These are phyloP conservation scores for Zelleria hepariella DNA, from an alignment of 2,888 invertebrate genomes.

Conservation along the genomic window DNA sequence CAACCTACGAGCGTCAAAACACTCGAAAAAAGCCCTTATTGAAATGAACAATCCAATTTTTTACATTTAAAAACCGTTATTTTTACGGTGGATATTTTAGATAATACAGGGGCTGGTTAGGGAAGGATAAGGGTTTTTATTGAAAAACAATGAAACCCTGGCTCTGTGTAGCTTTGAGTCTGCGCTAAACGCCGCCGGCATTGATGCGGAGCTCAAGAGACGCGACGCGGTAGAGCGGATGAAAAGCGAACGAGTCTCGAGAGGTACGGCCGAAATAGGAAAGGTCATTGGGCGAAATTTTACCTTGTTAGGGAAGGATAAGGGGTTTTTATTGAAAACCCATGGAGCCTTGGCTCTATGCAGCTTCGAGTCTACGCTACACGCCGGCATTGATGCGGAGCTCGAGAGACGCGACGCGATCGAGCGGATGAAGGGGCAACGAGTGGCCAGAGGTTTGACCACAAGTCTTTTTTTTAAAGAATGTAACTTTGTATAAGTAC, in stretches of 20 bases:
- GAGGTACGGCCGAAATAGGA: slow-evolving; percentile 27
- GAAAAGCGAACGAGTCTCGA: slow-evolving; percentile 49
- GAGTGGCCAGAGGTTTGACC: slow-evolving; percentile 40
- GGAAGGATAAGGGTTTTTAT: no score
- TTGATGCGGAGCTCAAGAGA: slow-evolving; percentile 69
- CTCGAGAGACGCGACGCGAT: slow-evolving; percentile 64
- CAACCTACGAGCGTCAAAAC: no score
- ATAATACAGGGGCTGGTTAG: no score
- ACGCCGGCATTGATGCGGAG: slow-evolving; percentile 73
- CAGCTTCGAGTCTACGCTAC: slow-evolving; percentile 78
- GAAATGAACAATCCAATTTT: no score
- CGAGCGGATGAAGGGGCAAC: slow-evolving; percentile 55
- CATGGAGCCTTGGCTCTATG: slow-evolving; percentile 84
- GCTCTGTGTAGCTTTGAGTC: slow-evolving; percentile 82
- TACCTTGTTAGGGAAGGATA: no score
- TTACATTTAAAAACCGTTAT: no score
- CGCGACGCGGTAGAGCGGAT: slow-evolving; percentile 54
- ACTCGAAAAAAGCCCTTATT: no score
- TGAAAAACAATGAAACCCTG: slow-evolving; percentile 83
- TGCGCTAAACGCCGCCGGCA: slow-evolving; percentile 76
- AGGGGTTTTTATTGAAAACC: no score
- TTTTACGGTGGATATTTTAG: no score
- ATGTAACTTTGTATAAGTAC: no score
- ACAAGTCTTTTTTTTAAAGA: no score
- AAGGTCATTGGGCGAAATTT: no score